phyloP scores from a whole-genome alignment of 1,140 invertebrate species.

The Pachypeltis micranthus region DNA sequence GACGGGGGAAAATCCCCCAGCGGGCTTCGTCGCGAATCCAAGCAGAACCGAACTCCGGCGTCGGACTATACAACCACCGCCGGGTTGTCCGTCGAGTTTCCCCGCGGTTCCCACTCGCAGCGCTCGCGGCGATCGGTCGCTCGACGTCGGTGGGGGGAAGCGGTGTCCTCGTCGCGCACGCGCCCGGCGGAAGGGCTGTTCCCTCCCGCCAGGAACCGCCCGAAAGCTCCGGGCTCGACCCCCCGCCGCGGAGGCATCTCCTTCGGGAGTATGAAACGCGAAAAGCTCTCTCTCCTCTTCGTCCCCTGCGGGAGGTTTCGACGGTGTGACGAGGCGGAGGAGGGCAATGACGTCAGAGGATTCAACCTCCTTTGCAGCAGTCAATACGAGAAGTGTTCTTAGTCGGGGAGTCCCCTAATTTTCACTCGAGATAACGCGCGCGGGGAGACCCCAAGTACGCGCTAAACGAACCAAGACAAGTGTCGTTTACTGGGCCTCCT shows the following conservation, averaged over 20 bases:
- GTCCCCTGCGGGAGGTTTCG: too few relatives aligned
- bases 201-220: background rate
- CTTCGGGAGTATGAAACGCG: background rate
- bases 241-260: too few relatives aligned
- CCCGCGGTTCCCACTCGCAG: too few relatives aligned
- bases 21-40: background rate
- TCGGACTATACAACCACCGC: background rate
- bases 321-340: background rate
- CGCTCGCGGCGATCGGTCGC: background rate
- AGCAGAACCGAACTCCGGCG: background rate
- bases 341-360: constrained; percentile 1
- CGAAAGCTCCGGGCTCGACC: too few relatives aligned
- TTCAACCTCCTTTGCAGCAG: constrained; percentile 8
- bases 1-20: background rate
- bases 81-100: too few relatives aligned
- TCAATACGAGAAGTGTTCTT: constrained; percentile 8
- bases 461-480: constrained; percentile 1
- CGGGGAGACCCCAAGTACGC: background rate
- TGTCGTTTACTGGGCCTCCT: constrained; percentile 1
- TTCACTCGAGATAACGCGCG: constrained; percentile 8
- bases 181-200: background rate
- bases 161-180: background rate
- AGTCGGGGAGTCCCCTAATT: constrained; percentile 4
- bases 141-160: background rate
- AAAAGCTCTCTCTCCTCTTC: background rate